phyloP scores from a whole-genome alignment of 2,113 vertebrate species.

The Proterorhinus semilunaris region DNA sequence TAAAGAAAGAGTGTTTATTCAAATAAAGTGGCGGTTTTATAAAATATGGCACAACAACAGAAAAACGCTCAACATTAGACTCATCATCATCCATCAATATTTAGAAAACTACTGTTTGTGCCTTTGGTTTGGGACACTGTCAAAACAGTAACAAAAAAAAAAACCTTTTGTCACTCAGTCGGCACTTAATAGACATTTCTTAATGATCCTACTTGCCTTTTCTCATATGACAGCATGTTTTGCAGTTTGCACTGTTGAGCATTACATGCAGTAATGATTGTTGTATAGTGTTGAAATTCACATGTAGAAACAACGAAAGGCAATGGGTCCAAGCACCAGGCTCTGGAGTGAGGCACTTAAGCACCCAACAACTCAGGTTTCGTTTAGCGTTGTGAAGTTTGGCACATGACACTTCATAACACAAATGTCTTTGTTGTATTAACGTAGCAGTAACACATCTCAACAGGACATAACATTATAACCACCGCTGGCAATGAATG shows the following conservation, averaged over 20 bases:
- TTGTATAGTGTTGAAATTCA: conserved; percentile 43
- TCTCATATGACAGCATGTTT: conserved; percentile 43
- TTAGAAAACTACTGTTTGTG: conserved; percentile 52
- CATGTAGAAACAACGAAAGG: conserved; percentile 71
- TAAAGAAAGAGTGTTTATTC: conserved; percentile 55
- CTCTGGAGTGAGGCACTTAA: conserved; percentile 78
- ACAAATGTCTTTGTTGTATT: conserved; percentile 20
- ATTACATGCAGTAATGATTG: conserved; percentile 11
- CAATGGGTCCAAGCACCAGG: conserved; percentile 68
- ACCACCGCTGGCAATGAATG: neutral
- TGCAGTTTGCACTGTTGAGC: conserved; percentile 21
- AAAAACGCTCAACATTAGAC: conserved; percentile 63
- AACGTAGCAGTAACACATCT: conserved; percentile 2
- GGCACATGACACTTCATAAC: conserved; percentile 63
- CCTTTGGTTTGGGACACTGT: conserved; percentile 63
- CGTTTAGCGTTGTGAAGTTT: conserved; percentile 63
- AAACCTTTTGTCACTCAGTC: conserved; percentile 54
- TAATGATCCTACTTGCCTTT: conserved; percentile 25
- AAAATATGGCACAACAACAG: conserved; percentile 73
- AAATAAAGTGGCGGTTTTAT: conserved; percentile 65
- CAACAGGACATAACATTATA: neutral
- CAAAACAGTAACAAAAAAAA: conserved; percentile 52
- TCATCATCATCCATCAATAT: conserved; percentile 62
- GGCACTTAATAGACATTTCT: conserved; percentile 44
- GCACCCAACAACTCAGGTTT: conserved; percentile 63